phyloP scores from a whole-genome alignment of 1,140 invertebrate species.

The Lordiphosa stackelbergi region DNA sequence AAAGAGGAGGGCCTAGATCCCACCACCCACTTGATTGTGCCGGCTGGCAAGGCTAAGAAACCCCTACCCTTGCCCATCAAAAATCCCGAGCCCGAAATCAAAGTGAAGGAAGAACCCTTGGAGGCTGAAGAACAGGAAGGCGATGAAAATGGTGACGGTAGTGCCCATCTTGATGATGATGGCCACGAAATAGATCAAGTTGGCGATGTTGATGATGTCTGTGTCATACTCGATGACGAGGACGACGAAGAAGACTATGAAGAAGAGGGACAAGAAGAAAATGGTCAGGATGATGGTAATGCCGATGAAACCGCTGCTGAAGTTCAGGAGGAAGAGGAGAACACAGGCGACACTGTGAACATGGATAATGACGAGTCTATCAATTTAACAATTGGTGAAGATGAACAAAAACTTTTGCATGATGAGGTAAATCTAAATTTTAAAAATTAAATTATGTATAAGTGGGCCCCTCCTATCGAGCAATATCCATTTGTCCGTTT shows the following conservation, averaged over 20 bases:
- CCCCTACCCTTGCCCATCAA: slow-evolving; percentile 21
- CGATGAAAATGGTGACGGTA: slow-evolving; percentile 57
- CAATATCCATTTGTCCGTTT: no score
- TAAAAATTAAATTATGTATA: no score
- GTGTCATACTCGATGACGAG: slow-evolving; percentile 66
- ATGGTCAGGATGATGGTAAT: slow-evolving; percentile 22
- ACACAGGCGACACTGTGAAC: slow-evolving; percentile 53
- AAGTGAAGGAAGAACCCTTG: slow-evolving; percentile 58
- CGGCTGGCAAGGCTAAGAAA: slow-evolving; percentile 31
- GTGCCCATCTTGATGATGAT: slow-evolving; percentile 72
- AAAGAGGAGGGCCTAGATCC: slow-evolving; percentile 89
- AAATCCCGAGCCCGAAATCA: slow-evolving; percentile 8
- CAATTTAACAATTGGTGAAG: slow-evolving; percentile 88
- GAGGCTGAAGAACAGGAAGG: slow-evolving; percentile 37
- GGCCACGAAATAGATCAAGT: slow-evolving; percentile 78
- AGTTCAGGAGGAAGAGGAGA: slow-evolving; percentile 53
- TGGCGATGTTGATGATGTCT: slow-evolving; percentile 71
- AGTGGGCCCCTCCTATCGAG: no score
- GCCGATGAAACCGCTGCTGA: slow-evolving; percentile 31
- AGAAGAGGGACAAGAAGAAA: slow-evolving; percentile 23
- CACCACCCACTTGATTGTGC: slow-evolving; percentile 83
- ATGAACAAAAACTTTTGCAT: slow-evolving; percentile 86
- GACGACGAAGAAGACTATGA: slow-evolving; percentile 56
- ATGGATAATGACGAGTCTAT: slow-evolving; percentile 85
- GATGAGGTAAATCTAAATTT: slow-evolving; percentile 79